Evolutionary conservation across 2,888 invertebrate genomes (phyloP).

Genomic region (Byasa hedistus): DNA sequence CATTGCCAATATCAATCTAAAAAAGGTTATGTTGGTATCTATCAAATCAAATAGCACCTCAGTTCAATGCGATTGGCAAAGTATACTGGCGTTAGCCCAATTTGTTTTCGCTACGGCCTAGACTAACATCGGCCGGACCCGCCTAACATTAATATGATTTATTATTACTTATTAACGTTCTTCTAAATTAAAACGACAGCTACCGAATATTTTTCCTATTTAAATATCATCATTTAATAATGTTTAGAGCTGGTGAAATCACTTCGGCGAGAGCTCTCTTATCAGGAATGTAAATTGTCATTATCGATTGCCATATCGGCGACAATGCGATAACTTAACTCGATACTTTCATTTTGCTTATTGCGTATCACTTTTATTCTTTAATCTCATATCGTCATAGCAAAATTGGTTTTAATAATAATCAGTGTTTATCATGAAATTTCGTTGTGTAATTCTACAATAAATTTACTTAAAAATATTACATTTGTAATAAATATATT

Average conservation of each 20-base stretch:
- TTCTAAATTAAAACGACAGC: conserved; percentile 44
- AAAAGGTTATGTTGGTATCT: conserved; percentile 48
- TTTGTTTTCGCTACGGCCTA: conserved; percentile 53
- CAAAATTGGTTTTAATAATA: not conserved
- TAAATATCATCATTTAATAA: conserved; percentile 9
- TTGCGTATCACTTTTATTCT: conserved; percentile 18
- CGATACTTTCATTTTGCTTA: conserved; percentile 40
- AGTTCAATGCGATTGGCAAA: conserved; percentile 63
- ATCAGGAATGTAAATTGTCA: conserved; percentile 57
- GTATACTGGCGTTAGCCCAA: conserved; percentile 62
- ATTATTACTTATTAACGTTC: conserved; percentile 46
- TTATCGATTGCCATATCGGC: conserved; percentile 63
- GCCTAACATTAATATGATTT: conserved; percentile 51
- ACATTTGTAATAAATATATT: no score
- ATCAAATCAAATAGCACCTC: conserved; percentile 53
- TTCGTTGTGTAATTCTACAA: not conserved
- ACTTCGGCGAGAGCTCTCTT: conserved; percentile 45
- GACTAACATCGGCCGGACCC: conserved; percentile 42
- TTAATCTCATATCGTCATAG: conserved; percentile 12
- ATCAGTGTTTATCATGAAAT: not conserved
- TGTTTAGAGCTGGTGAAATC: conserved; percentile 22
- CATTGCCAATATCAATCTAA: conserved; percentile 37
- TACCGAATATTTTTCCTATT: conserved; percentile 33
- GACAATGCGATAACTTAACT: conserved; percentile 49
- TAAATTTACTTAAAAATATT: no score